Evolutionary conservation across 2,888 invertebrate species (phyloP).

Genomic region (Altica lythri): DNA sequence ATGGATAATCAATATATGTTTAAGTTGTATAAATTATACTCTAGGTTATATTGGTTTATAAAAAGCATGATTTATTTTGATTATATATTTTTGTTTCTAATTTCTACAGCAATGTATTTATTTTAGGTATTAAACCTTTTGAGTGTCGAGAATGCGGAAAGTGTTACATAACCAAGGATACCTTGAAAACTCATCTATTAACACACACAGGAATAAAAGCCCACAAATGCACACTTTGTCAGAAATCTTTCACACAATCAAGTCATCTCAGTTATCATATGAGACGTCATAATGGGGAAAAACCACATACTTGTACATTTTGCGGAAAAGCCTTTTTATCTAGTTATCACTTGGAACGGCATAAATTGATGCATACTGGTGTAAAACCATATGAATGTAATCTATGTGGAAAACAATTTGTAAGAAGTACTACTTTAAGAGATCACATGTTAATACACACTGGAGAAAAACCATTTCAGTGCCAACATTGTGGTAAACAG

Average conservation of each 20-base stretch:
- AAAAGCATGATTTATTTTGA: too few relatives aligned
- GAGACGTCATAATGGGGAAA: conserved; percentile 35
- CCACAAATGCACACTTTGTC: conserved; percentile 34
- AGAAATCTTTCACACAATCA: conserved; percentile 36
- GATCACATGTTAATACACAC: conserved; percentile 46
- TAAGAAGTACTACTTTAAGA: conserved; percentile 45
- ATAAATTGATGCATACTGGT: conserved; percentile 38
- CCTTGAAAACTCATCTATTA: conserved; percentile 36
- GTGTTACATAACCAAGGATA: conserved; percentile 37
- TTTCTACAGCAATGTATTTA: too few relatives aligned
- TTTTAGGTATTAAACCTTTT: conserved; percentile 35
- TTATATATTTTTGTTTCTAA: too few relatives aligned
- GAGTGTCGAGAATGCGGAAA: conserved; percentile 38
- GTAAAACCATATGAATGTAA: conserved; percentile 38
- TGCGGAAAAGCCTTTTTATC: conserved; percentile 36
- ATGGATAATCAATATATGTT: too few relatives aligned
- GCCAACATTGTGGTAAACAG: conserved; percentile 45
- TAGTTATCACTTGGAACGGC: conserved; percentile 36
- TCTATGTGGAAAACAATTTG: conserved; percentile 44
- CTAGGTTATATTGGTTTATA: too few relatives aligned
- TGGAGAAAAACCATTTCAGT: conserved; percentile 44
- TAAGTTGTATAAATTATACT: too few relatives aligned
- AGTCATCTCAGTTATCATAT: conserved; percentile 38
- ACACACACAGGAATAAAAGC: conserved; percentile 36
- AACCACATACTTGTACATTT: conserved; percentile 32